A percentile compares a stretch with the other conserved stretches of the same genome.
phyloP scores from a whole-genome alignment of 2,888 invertebrate species.

The Cryptophagus acutangulus region DNA sequence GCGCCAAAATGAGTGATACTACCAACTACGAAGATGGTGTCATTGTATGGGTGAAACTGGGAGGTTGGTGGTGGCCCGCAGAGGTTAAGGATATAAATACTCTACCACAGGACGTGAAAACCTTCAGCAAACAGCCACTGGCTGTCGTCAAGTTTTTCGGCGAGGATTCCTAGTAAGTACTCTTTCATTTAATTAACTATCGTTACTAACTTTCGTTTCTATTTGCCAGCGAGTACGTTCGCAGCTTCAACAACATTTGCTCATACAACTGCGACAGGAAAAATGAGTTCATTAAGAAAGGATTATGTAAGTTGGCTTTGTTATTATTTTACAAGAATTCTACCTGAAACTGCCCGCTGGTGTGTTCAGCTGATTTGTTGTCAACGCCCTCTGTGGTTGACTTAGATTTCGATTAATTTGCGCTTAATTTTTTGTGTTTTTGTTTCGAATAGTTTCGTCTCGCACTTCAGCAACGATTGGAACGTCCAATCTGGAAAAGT shows the following conservation, averaged over 20 bases:
- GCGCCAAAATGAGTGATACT: conserved; percentile 62
- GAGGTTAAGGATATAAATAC: conserved; percentile 62
- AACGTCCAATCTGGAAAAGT: conserved; percentile 69
- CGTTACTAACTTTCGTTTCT: conserved; percentile 14
- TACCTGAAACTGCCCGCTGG: too few species aligned
- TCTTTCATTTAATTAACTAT: not conserved
- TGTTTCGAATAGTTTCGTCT: conserved; percentile 52
- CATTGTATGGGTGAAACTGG: conserved; percentile 81
- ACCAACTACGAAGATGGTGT: conserved; percentile 67
- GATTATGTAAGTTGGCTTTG: conserved; percentile 67
- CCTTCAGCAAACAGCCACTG: conserved; percentile 67
- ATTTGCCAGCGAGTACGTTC: conserved; percentile 73
- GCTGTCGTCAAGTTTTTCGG: conserved; percentile 81
- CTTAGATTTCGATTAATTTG: not conserved
- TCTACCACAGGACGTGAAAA: conserved; percentile 63
- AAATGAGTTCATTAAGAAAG: conserved; percentile 76
- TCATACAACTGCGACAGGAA: conserved; percentile 75
- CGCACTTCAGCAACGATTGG: conserved; percentile 50
- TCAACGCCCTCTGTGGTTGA: too few species aligned
- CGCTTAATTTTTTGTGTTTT: not conserved
- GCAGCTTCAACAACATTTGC: conserved; percentile 64
- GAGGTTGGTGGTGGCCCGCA: conserved; percentile 82
- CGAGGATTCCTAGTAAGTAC: conserved; percentile 75
- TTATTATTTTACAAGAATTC: too few species aligned
- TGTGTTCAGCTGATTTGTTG: too few species aligned